These are phyloP conservation scores for Drosophila ustulata DNA, from an alignment of 2,888 invertebrate genomes.

Conservation along the genomic window DNA sequence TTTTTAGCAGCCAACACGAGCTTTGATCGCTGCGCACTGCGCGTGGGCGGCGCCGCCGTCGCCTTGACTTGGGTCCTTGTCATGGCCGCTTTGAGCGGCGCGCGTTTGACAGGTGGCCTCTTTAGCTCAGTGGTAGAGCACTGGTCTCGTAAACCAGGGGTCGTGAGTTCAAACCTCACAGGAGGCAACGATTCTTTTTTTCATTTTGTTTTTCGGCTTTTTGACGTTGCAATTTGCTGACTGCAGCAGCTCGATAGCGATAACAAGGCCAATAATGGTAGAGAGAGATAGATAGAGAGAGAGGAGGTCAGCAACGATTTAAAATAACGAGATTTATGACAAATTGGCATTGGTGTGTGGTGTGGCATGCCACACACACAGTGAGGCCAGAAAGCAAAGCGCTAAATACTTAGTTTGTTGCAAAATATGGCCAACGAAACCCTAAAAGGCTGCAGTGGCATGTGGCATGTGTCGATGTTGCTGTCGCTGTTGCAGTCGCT, in stretches of 20 bases:
- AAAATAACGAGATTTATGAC: conserved; percentile 79
- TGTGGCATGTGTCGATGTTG: conserved; percentile 18
- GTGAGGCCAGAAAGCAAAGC: conserved; percentile 39
- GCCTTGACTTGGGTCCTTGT: conserved; percentile 15
- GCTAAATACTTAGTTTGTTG: conserved; percentile 71
- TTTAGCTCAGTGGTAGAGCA: conserved; percentile 96
- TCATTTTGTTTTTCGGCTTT: conserved; percentile 1
- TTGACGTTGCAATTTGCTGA: conserved; percentile 53
- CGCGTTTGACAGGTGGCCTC: conserved; percentile 86
- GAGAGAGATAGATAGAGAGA: not conserved
- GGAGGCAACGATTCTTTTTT: conserved; percentile 87
- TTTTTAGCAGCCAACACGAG: conserved; percentile 30
- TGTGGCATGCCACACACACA: conserved; percentile 10
- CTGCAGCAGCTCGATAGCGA: conserved; percentile 56
- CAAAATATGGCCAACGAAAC: conserved; percentile 48
- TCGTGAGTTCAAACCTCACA: conserved; percentile 96
- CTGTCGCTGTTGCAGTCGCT: conserved; percentile 3
- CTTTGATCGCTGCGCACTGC: conserved; percentile 23
- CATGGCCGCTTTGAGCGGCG: conserved; percentile 7
- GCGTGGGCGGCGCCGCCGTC: not conserved
- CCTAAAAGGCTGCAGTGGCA: conserved; percentile 71
- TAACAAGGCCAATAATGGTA: conserved; percentile 42
- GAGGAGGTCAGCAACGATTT: conserved; percentile 63
- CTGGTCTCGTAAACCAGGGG: conserved; percentile 96
- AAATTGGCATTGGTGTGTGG: conserved; percentile 64